These are phyloP conservation scores for Euproctis similis DNA, from an alignment of 2,888 invertebrate genomes.

Conservation along the genomic window DNA sequence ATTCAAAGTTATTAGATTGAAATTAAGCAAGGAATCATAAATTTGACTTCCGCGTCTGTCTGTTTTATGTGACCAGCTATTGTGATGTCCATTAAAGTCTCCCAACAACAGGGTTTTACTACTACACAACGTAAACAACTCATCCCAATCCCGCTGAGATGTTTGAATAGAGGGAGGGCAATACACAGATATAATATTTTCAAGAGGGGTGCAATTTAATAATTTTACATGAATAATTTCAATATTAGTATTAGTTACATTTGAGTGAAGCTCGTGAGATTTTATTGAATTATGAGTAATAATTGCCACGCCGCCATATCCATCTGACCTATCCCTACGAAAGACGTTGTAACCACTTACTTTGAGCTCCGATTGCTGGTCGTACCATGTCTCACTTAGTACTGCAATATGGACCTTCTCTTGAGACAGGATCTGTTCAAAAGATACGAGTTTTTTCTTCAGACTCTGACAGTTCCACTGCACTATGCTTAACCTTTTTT, in stretches of 20 bases:
- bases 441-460: background rate
- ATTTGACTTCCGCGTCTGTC: background rate
- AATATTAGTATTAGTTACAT: background rate
- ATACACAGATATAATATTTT: background rate
- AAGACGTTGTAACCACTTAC: too few species aligned
- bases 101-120: background rate
- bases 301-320: background rate
- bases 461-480: conserved; percentile 1
- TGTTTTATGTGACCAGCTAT: background rate
- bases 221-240: background rate
- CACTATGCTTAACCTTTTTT: too few species aligned
- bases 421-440: background rate
- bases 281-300: background rate
- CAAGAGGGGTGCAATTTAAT: background rate
- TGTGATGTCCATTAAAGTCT: background rate
- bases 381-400: background rate
- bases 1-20: background rate
- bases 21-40: background rate
- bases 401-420: background rate
- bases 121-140: background rate
- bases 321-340: background rate
- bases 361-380: too few species aligned
- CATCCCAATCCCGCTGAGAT: background rate
- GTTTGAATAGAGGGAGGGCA: background rate
- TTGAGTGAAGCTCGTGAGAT: background rate